These are phyloP conservation scores for Drosophila albomicans DNA, from an alignment of 1,140 invertebrate species.

Conservation along the genomic window DNA sequence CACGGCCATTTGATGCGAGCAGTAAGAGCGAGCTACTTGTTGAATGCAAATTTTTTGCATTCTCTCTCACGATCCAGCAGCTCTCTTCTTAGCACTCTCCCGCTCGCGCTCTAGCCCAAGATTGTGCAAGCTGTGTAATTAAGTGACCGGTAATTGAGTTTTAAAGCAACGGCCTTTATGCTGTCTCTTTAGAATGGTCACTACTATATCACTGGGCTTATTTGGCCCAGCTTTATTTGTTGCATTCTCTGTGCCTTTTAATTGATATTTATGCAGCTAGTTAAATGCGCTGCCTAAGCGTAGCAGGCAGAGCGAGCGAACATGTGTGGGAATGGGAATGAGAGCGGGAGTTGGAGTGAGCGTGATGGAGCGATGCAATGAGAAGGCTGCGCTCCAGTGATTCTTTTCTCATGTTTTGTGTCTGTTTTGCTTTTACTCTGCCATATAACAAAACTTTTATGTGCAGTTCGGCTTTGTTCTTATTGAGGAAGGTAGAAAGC, in stretches of 20 bases:
- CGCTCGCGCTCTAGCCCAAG: neutral
- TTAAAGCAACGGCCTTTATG: slow-evolving; percentile 56
- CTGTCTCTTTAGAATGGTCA: slow-evolving; percentile 24
- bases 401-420: slow-evolving; percentile 61
- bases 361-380: slow-evolving; percentile 19
- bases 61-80: slow-evolving; percentile 35
- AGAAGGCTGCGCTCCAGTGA: slow-evolving; percentile 64
- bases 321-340: neutral
- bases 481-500: slow-evolving; percentile 44
- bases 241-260: slow-evolving; percentile 62
- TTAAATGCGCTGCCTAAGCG: slow-evolving; percentile 50
- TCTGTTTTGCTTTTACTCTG: slow-evolving; percentile 39
- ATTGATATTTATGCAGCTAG: slow-evolving; percentile 82
- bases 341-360: slow-evolving; percentile 5
- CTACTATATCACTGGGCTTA: slow-evolving; percentile 24
- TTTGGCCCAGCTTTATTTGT: slow-evolving; percentile 50
- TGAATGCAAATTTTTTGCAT: slow-evolving; percentile 71
- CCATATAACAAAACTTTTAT: neutral
- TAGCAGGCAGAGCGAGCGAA: neutral
- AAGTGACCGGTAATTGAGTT: slow-evolving; percentile 78
- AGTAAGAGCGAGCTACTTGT: slow-evolving; percentile 45
- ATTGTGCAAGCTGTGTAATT: slow-evolving; percentile 62
- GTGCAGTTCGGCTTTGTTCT: slow-evolving; percentile 30
- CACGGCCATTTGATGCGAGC: slow-evolving; percentile 52
- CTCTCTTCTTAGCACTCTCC: slow-evolving; percentile 8